Evolutionary conservation across 2,797 vertebrate genomes (phyloP).

Genomic region (Anomalospiza imberbis): DNA sequence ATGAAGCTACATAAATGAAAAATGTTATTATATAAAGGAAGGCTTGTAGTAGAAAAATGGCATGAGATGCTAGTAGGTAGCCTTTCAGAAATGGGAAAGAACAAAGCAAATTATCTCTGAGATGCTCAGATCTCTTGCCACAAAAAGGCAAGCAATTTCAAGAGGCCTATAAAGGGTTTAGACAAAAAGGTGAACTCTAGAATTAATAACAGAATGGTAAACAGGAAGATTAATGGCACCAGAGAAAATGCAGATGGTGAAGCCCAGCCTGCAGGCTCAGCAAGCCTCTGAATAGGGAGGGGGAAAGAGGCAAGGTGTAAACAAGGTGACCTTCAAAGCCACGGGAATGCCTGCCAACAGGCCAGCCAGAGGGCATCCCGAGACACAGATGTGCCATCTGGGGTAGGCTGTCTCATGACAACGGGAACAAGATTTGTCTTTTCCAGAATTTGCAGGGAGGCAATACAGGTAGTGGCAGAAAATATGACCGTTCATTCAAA

Average conservation of each 20-base stretch:
- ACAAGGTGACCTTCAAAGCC: slow-evolving; percentile 67
- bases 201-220: slow-evolving; percentile 68
- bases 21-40: slow-evolving; percentile 5
- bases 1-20: slow-evolving; percentile 13
- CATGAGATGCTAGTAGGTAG: neutral
- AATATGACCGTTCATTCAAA: neutral
- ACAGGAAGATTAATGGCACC: slow-evolving; percentile 67
- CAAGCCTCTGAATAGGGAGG: slow-evolving; percentile 48
- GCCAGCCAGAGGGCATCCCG: slow-evolving; percentile 39
- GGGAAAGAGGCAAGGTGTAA: slow-evolving; percentile 54
- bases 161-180: slow-evolving; percentile 57
- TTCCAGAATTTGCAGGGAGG: slow-evolving; percentile 5
- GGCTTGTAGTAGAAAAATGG: neutral
- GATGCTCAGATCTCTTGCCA: slow-evolving; percentile 26
- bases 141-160: slow-evolving; percentile 51
- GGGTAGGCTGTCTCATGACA: slow-evolving; percentile 33
- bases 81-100: slow-evolving; percentile 39
- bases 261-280: slow-evolving; percentile 65
- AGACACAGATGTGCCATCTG: slow-evolving; percentile 63
- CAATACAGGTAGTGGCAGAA: neutral
- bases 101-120: slow-evolving; percentile 39
- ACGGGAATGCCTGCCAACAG: slow-evolving; percentile 40
- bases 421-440: slow-evolving; percentile 7
- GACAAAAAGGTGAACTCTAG: slow-evolving; percentile 63
- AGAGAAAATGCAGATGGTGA: slow-evolving; percentile 69